phyloP scores from a whole-genome alignment of 2,113 vertebrate genomes.

The Hyla sarda region DNA sequence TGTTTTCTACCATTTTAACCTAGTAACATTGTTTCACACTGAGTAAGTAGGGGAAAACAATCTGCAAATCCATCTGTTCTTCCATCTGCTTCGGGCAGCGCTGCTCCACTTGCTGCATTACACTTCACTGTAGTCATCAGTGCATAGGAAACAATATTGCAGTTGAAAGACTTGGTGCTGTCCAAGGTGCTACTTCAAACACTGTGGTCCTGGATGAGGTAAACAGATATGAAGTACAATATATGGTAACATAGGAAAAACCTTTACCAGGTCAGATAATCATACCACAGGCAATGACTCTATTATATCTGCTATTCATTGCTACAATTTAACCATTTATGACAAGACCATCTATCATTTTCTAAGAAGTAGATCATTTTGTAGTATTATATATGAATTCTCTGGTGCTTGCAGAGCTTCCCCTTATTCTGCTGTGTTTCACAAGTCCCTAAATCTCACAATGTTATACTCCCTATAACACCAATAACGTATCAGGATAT shows the following conservation, averaged over 20 bases:
- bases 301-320: not conserved
- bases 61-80: slow-evolving; percentile 87
- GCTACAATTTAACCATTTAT: not conserved
- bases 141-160: slow-evolving; percentile 69
- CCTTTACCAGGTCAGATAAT: not conserved
- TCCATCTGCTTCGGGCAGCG: slow-evolving; percentile 82
- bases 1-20: slow-evolving; percentile 61
- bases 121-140: slow-evolving; percentile 47
- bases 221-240: not conserved
- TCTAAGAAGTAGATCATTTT: too few relatives aligned
- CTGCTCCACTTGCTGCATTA: slow-evolving; percentile 21
- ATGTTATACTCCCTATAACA: not conserved
- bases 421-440: not conserved
- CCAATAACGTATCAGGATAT: too few relatives aligned
- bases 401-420: not conserved
- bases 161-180: slow-evolving; percentile 69
- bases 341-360: not conserved
- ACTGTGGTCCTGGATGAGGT: not conserved
- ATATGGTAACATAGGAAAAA: not conserved
- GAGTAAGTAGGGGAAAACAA: slow-evolving; percentile 73
- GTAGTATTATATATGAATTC: too few relatives aligned
- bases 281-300: not conserved
- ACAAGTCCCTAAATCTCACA: not conserved
- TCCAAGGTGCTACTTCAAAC: slow-evolving; percentile 72
- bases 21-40: slow-evolving; percentile 69